Evolutionary conservation across 1,140 invertebrate species (phyloP).

Genomic region (Lucilia cuprina): DNA sequence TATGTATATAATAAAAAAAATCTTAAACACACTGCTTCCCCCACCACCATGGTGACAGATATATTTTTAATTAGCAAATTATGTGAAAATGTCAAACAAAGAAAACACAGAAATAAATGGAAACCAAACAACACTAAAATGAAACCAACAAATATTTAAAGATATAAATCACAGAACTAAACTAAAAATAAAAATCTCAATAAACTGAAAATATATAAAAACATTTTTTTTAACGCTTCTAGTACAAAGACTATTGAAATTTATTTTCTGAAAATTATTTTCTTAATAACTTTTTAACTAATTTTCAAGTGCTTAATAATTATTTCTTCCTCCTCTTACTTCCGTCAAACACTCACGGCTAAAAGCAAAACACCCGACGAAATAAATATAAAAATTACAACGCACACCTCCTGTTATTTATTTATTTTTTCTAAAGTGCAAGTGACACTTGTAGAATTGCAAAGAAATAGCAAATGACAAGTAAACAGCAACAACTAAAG

Average conservation of each 20-base stretch:
- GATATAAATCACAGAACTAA: too few relatives aligned
- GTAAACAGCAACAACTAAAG: not conserved
- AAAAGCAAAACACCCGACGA: not conserved
- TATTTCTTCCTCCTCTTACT: not conserved
- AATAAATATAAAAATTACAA: not conserved
- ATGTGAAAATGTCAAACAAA: constrained; percentile 29
- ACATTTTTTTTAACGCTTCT: too few relatives aligned
- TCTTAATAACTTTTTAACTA: too few relatives aligned
- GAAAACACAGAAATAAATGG: constrained; percentile 1
- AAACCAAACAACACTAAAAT: not conserved
- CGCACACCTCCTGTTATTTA: not conserved
- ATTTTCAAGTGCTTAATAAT: too few relatives aligned
- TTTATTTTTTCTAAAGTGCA: not conserved
- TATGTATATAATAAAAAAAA: not conserved
- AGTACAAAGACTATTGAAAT: too few relatives aligned
- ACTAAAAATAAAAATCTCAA: too few relatives aligned
- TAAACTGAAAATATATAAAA: too few relatives aligned
- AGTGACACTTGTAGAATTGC: not conserved
- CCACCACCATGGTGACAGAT: constrained; percentile 3
- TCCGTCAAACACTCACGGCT: not conserved
- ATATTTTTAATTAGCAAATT: constrained; percentile 25
- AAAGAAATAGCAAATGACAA: not conserved
- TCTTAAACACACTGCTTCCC: too few relatives aligned
- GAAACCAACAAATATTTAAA: not conserved
- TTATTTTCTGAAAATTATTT: too few relatives aligned